Evolutionary conservation across 2,888 invertebrate genomes (phyloP).

Genomic region (Leptinotarsa tumamoca): DNA sequence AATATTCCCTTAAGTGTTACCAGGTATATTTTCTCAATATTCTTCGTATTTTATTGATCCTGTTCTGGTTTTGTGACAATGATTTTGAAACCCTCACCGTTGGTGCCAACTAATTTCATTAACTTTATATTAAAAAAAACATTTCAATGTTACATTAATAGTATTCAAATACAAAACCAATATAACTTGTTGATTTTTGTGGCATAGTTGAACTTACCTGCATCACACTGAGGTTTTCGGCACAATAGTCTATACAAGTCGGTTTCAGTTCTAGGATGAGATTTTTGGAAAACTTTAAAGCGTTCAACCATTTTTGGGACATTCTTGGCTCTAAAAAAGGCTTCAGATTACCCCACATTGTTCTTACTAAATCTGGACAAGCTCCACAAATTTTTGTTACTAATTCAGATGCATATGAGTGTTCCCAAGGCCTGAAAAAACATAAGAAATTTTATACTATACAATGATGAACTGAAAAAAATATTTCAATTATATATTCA

Average conservation of each 20-base stretch:
- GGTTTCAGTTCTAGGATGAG: conserved; percentile 68
- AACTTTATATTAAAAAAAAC: too few species aligned
- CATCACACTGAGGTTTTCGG: conserved; percentile 66
- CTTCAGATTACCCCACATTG: conserved; percentile 72
- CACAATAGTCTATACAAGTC: conserved; percentile 67
- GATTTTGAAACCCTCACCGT: too few species aligned
- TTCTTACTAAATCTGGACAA: conserved; percentile 80
- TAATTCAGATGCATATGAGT: conserved; percentile 73
- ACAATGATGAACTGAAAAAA: too few species aligned
- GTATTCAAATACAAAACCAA: too few species aligned
- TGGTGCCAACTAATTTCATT: too few species aligned
- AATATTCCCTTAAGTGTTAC: too few species aligned
- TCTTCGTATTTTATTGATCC: too few species aligned
- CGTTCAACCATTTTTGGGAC: conserved; percentile 70
- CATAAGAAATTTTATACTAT: neutral
- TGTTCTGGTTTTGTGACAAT: too few species aligned
- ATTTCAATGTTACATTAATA: too few species aligned
- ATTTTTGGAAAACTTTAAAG: conserved; percentile 67
- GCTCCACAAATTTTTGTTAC: conserved; percentile 74
- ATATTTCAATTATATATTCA: too few species aligned
- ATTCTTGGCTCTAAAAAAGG: conserved; percentile 73
- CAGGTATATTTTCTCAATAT: too few species aligned
- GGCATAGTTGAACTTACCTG: conserved; percentile 66
- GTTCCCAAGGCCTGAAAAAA: conserved; percentile 72
- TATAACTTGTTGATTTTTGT: neutral